These are phyloP conservation scores for Melanotaenia parkinsoni DNA, from an alignment of 2,797 vertebrate genomes.

Conservation along the genomic window DNA sequence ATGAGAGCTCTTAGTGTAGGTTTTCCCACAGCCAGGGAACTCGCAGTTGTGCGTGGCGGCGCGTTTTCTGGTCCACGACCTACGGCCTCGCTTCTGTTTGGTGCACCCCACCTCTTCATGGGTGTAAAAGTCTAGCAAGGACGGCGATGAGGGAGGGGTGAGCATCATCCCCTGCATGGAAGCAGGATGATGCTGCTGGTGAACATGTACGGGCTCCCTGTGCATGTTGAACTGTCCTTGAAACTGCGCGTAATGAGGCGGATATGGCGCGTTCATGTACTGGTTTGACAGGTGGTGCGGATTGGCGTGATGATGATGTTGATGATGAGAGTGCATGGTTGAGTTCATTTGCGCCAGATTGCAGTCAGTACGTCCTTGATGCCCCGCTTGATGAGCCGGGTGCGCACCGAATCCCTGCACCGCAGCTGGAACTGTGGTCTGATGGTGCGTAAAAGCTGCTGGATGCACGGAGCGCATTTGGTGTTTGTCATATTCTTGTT, in stretches of 20 bases:
- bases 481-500: constrained; percentile 78
- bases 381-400: constrained; percentile 51
- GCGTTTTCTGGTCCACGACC: constrained; percentile 91
- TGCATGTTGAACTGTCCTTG: constrained; percentile 86
- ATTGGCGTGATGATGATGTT: constrained; percentile 29
- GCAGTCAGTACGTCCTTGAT: constrained; percentile 67
- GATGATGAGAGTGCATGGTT: constrained; percentile 42
- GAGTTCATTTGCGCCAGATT: constrained; percentile 65
- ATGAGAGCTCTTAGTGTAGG: constrained; percentile 95
- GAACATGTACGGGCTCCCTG: constrained; percentile 80
- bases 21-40: constrained; percentile 92
- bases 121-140: constrained; percentile 87
- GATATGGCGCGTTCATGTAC: constrained; percentile 73
- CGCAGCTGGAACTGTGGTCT: constrained; percentile 27
- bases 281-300: constrained; percentile 63
- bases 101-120: constrained; percentile 79
- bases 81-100: constrained; percentile 88
- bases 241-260: constrained; percentile 78
- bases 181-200: constrained; percentile 79
- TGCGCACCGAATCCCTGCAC: constrained; percentile 58
- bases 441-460: constrained; percentile 72
- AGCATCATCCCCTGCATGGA: constrained; percentile 85
- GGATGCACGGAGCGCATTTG: constrained; percentile 65
- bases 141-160: constrained; percentile 91
- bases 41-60: constrained; percentile 94